Evolutionary conservation across 37 sponge, comb jelly and placozoan genomes (phyloP).

Genomic region (Axinella damicornis): DNA sequence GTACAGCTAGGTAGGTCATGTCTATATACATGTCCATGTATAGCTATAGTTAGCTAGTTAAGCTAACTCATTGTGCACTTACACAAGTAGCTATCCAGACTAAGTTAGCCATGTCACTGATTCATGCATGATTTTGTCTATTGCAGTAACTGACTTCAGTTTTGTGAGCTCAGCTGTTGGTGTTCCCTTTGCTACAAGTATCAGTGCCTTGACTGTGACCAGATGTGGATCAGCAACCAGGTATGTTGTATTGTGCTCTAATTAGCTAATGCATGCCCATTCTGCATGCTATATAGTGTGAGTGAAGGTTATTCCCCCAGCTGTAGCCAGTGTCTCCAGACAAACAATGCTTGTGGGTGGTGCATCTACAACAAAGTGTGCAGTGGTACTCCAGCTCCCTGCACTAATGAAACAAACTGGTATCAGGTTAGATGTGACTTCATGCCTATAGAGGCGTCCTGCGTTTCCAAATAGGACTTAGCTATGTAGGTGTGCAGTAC

Average conservation of each 20-base stretch:
- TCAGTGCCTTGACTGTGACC: conserved; percentile 23
- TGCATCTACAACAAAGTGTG: conserved; percentile 41
- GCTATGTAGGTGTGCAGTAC: too few relatives aligned
- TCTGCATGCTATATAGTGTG: too few relatives aligned
- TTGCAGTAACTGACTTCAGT: conserved; percentile 35
- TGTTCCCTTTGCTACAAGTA: conserved; percentile 35
- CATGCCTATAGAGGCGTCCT: too few relatives aligned
- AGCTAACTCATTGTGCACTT: too few relatives aligned
- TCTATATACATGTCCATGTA: neutral
- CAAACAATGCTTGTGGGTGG: conserved; percentile 51
- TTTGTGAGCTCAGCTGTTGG: conserved; percentile 36
- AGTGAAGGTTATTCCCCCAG: too few relatives aligned
- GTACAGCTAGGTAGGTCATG: neutral
- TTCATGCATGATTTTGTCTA: too few relatives aligned
- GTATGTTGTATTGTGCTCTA: too few relatives aligned
- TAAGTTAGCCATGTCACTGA: too few relatives aligned
- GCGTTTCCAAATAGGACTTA: too few relatives aligned
- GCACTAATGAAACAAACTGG: neutral
- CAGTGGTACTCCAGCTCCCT: conserved; percentile 44
- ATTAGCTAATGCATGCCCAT: too few relatives aligned
- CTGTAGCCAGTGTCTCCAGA: conserved; percentile 50
- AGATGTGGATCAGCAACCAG: conserved; percentile 5
- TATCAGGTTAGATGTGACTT: too few relatives aligned
- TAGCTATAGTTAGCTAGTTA: too few relatives aligned
- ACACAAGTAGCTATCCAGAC: neutral